Evolutionary conservation across 2,113 vertebrate species (phyloP).

Genomic region (Sander lucioperca): DNA sequence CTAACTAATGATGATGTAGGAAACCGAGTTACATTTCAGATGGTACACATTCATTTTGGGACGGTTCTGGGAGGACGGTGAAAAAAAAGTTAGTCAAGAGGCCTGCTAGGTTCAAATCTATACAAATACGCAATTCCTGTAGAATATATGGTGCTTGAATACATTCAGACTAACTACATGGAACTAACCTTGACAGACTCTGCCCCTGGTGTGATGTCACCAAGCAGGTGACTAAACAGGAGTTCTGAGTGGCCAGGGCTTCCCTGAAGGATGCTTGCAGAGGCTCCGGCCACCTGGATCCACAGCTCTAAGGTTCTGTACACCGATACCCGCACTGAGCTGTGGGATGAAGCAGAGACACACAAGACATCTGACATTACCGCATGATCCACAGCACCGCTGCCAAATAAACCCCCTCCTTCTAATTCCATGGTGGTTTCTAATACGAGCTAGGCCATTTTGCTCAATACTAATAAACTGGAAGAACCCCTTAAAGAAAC

Average conservation of each 20-base stretch:
- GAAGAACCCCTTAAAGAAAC: too few relatives aligned
- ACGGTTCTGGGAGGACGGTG: too few relatives aligned
- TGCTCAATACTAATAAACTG: background rate
- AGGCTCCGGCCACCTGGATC: conserved; percentile 87
- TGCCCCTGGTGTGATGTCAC: conserved; percentile 85
- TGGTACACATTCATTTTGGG: too few relatives aligned
- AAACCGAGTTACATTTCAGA: too few relatives aligned
- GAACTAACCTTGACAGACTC: conserved; percentile 87
- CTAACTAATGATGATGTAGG: too few relatives aligned
- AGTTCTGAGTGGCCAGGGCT: conserved; percentile 85
- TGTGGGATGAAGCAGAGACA: conserved; percentile 22
- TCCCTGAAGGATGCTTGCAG: conserved; percentile 86
- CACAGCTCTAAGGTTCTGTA: conserved; percentile 88
- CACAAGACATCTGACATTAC: background rate
- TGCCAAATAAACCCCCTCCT: background rate
- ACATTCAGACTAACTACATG: background rate
- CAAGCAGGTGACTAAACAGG: conserved; percentile 84
- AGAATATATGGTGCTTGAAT: too few relatives aligned
- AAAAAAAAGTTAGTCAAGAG: too few relatives aligned
- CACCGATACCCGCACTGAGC: conserved; percentile 85
- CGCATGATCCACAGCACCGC: background rate
- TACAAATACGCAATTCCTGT: background rate
- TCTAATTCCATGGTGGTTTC: too few relatives aligned
- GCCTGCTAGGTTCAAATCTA: too few relatives aligned
- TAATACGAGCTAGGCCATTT: background rate